These are phyloP conservation scores for Melanerpes formicivorus DNA, from an alignment of 2,113 vertebrate species.

Conservation along the genomic window DNA sequence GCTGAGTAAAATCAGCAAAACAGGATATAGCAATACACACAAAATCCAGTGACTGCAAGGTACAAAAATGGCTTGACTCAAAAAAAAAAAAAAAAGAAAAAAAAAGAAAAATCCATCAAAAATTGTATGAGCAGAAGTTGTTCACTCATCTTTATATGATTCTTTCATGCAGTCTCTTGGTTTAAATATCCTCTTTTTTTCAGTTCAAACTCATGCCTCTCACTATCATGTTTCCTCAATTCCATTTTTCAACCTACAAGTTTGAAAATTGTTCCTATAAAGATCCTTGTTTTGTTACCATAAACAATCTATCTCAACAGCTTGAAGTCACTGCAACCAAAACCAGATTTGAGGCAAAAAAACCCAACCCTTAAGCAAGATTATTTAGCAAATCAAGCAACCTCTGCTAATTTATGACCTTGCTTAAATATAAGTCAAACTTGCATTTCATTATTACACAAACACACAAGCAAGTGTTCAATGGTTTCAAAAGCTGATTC, in stretches of 20 bases:
- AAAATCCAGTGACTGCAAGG: conserved; percentile 66
- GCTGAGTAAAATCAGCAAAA: conserved; percentile 69
- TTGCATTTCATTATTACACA: neutral
- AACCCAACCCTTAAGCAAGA: neutral
- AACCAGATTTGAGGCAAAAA: neutral
- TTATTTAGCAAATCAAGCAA: neutral
- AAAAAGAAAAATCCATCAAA: conserved; percentile 44
- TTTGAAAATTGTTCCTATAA: conserved; percentile 15
- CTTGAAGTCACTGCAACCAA: neutral
- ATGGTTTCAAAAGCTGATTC: neutral
- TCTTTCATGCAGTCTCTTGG: conserved; percentile 41
- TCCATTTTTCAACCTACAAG: neutral
- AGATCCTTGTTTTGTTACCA: neutral
- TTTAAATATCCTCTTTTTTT: neutral
- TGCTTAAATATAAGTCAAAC: neutral
- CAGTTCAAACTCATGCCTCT: conserved; percentile 15
- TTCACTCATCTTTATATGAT: conserved; percentile 38
- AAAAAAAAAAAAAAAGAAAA: conserved; percentile 54
- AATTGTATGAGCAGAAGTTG: conserved; percentile 56
- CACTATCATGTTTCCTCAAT: neutral
- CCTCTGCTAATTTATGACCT: neutral
- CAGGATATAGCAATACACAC: conserved; percentile 58
- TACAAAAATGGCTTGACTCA: conserved; percentile 58
- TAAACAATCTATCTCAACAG: neutral
- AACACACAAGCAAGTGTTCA: neutral